phyloP scores from a whole-genome alignment of 2,113 vertebrate genomes.

The Chaetodon trifascialis region DNA sequence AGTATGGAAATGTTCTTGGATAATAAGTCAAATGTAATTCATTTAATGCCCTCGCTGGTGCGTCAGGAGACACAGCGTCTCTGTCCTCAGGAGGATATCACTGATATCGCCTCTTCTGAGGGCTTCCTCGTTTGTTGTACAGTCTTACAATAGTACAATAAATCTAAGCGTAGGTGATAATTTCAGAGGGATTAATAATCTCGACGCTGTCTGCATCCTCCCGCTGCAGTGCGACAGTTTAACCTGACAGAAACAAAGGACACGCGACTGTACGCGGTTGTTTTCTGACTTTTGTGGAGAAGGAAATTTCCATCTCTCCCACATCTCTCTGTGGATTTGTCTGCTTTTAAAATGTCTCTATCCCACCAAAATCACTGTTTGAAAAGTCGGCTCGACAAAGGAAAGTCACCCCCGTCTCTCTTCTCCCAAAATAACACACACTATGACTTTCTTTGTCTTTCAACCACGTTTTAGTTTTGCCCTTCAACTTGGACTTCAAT shows the following conservation, averaged over 20 bases:
- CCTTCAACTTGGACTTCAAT: conserved; percentile 73
- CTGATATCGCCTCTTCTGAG: neutral
- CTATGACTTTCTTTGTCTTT: conserved; percentile 38
- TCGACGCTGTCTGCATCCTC: neutral
- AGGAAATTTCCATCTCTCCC: neutral
- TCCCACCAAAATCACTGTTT: conserved; percentile 31
- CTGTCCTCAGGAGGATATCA: neutral
- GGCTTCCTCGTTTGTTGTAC: neutral
- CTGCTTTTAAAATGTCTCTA: conserved; percentile 43
- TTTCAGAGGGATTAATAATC: neutral
- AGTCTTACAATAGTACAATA: neutral
- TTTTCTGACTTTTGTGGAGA: neutral
- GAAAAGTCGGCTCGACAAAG: conserved; percentile 41
- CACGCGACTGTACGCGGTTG: neutral
- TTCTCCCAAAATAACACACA: conserved; percentile 49
- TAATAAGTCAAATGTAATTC: neutral
- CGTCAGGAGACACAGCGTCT: neutral
- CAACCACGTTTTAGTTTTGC: conserved; percentile 52
- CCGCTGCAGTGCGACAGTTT: neutral
- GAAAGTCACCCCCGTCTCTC: conserved; percentile 48
- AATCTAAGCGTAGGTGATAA: neutral
- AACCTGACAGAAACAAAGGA: conserved; percentile 19
- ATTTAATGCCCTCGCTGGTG: neutral
- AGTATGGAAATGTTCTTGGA: neutral
- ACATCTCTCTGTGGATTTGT: conserved; percentile 43